Percentiles rank a stretch among this genome's conserved stretches.
phyloP scores from a whole-genome alignment of 2,888 invertebrate genomes.

The Xestoiulus laeticollis region DNA sequence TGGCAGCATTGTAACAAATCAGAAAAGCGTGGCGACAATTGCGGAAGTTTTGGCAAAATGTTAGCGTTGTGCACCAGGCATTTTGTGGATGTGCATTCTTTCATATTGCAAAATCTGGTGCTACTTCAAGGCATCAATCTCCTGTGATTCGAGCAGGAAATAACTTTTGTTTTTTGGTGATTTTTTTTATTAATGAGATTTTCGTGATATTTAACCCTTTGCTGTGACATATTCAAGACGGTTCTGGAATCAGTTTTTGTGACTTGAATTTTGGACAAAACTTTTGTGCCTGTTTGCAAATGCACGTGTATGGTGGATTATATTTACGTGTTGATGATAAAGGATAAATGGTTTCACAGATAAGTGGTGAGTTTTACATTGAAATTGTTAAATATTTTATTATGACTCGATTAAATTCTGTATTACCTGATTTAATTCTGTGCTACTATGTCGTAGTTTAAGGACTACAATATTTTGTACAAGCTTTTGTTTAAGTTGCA shows the following conservation, averaged over 20 bases:
- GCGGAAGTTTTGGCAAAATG: slow-evolving; percentile 1
- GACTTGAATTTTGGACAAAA: background rate
- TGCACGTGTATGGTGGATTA: background rate
- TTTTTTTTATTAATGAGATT: background rate
- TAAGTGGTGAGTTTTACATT: background rate
- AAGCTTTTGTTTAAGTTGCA: too few relatives aligned
- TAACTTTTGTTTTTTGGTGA: background rate
- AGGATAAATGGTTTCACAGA: background rate
- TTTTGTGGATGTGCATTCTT: background rate
- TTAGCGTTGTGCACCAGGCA: background rate
- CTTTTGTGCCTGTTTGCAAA: background rate
- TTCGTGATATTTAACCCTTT: too few relatives aligned
- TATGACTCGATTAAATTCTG: too few relatives aligned
- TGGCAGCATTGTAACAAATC: slow-evolving; percentile 20
- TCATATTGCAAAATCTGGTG: background rate
- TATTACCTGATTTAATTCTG: too few relatives aligned
- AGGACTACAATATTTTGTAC: too few relatives aligned
- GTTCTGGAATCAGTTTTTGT: too few relatives aligned
- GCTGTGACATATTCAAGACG: too few relatives aligned
- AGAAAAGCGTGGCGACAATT: slow-evolving; percentile 14
- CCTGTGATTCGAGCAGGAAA: background rate
- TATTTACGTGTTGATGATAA: background rate
- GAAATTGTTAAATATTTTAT: too few relatives aligned
- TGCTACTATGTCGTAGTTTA: too few relatives aligned
- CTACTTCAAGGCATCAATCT: background rate